Percentiles rank a stretch among this genome's conserved stretches.
Conservation (phyloP, 2,113 vertebrate genomes). For the Acrocephalus kingi region DNA sequence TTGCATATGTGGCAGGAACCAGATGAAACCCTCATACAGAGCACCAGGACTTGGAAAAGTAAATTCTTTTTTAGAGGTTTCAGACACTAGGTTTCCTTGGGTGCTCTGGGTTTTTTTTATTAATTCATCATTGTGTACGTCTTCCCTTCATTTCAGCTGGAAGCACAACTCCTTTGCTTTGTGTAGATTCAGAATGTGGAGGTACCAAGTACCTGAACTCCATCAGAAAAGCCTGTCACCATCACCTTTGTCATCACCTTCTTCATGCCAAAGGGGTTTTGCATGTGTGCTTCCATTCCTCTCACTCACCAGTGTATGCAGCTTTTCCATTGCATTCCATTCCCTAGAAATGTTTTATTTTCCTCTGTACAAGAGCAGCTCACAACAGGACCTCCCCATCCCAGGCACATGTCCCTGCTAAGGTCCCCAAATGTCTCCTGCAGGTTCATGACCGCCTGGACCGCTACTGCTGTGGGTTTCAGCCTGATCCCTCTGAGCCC, state of each 20-base stretch:
- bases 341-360: not conserved
- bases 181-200: not conserved
- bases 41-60: not conserved
- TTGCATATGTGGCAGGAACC: not conserved
- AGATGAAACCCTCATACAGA: not conserved
- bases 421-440: not conserved
- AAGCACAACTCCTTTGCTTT: rapidly evolving
- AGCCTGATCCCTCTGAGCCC: constrained; percentile 81
- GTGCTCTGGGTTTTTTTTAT: not conserved
- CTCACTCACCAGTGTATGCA: not conserved
- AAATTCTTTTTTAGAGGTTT: not conserved
- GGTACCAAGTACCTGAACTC: not conserved
- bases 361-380: not conserved
- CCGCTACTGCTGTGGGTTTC: constrained; percentile 92
- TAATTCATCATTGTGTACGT: rapidly evolving
- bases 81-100: not conserved
- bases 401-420: not conserved
- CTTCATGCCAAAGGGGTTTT: not conserved
- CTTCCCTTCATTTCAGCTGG: not conserved
- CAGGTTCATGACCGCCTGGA: constrained; percentile 93
- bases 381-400: not conserved
- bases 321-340: not conserved
- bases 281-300: not conserved
- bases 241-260: not conserved
- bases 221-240: not conserved